Evolutionary conservation across 2,113 vertebrate genomes (phyloP).

Genomic region (Apus apus): DNA sequence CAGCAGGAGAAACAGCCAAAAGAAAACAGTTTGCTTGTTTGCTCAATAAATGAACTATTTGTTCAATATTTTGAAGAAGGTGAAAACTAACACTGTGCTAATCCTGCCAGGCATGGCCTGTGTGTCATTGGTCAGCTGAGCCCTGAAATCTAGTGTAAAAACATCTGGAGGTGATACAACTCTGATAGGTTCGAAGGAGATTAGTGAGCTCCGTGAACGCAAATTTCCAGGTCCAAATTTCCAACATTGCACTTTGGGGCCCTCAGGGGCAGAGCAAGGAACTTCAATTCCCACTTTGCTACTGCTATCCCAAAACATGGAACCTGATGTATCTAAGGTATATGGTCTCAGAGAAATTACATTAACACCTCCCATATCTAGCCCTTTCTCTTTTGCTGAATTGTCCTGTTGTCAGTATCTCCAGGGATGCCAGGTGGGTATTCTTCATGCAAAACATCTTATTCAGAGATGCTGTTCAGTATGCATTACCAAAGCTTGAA

Average conservation of each 20-base stretch:
- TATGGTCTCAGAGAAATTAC: not conserved
- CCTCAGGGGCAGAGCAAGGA: not conserved
- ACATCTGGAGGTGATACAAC: not conserved
- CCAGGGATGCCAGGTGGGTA: not conserved
- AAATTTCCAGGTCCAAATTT: not conserved
- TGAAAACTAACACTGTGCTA: not conserved
- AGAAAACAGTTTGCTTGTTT: conserved; percentile 13
- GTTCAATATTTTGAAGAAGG: not conserved
- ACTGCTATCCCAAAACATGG: not conserved
- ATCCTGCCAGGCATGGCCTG: not conserved
- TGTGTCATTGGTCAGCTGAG: not conserved
- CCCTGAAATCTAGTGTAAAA: not conserved
- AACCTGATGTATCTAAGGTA: not conserved
- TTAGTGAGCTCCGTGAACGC: not conserved
- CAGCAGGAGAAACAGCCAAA: not conserved
- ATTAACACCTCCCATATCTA: not conserved
- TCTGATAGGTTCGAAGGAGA: not conserved
- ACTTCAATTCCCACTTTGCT: not conserved
- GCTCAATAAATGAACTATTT: conserved; percentile 32
- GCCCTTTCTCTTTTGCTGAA: not conserved
- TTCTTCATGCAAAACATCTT: not conserved
- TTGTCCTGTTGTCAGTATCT: not conserved
- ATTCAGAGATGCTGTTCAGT: not conserved
- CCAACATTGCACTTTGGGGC: not conserved
- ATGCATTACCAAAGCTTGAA: not conserved